Evolutionary conservation across 2,888 invertebrate species (phyloP).

Genomic region (Chirona hameri): DNA sequence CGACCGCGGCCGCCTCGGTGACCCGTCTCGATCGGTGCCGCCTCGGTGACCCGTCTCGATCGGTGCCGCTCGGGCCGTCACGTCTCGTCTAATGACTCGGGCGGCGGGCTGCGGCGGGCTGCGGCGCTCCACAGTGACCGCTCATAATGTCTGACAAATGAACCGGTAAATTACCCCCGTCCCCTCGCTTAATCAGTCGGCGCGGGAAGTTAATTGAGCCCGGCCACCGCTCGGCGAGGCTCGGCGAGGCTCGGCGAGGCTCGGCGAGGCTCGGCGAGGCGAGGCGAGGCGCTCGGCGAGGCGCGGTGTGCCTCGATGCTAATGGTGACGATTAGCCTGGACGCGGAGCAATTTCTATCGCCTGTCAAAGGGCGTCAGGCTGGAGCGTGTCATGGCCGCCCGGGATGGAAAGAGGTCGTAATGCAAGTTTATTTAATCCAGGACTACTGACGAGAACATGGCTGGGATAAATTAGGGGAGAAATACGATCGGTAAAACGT

Average conservation of each 20-base stretch:
- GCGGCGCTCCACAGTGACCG: background rate
- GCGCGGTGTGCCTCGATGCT: background rate
- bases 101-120: background rate
- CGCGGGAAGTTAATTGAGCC: background rate
- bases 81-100: background rate
- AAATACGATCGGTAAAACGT: too few species aligned
- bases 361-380: background rate
- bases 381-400: too few species aligned
- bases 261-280: too few species aligned
- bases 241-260: too few species aligned
- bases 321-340: background rate
- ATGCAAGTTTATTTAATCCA: too few species aligned
- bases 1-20: background rate
- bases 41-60: background rate
- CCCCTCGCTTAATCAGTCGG: background rate
- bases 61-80: background rate
- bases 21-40: background rate
- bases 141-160: conserved; percentile 27
- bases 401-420: too few species aligned
- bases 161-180: conserved; percentile 26
- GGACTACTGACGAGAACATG: too few species aligned
- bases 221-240: background rate
- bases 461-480: too few species aligned
- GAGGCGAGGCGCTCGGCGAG: too few species aligned
- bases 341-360: background rate